Evolutionary conservation across 1,140 invertebrate species (phyloP).

Genomic region (Brachionus paranguensis): DNA sequence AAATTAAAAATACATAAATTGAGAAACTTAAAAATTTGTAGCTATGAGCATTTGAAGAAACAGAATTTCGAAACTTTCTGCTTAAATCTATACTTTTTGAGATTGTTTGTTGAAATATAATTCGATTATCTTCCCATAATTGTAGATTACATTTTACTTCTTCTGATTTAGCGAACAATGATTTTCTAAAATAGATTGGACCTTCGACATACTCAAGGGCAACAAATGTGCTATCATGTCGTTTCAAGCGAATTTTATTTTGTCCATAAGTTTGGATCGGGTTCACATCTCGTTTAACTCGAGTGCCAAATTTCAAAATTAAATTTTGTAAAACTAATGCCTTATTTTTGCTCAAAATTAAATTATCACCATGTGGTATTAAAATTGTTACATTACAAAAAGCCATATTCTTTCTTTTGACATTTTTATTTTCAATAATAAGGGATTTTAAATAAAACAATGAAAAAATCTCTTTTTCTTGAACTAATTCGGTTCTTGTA

Average conservation of each 20-base stretch:
- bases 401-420: background rate
- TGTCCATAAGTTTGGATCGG: background rate
- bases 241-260: background rate
- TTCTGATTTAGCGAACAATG: background rate
- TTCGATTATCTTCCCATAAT: background rate
- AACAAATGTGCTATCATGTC: background rate
- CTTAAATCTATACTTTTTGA: background rate
- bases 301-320: background rate
- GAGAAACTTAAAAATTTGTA: background rate
- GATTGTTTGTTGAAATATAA: background rate
- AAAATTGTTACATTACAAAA: background rate
- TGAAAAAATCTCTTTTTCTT: constrained; percentile 9
- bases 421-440: background rate
- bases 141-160: background rate
- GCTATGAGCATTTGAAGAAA: background rate
- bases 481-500: background rate
- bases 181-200: background rate
- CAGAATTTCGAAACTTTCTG: background rate
- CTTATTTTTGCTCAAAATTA: background rate
- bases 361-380: background rate
- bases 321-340: background rate
- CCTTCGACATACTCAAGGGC: background rate
- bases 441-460: background rate
- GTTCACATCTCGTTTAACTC: background rate
- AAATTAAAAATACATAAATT: no score